Evolutionary conservation across 2,113 vertebrate genomes (phyloP).

Genomic region (Apistogramma diplotaenia): DNA sequence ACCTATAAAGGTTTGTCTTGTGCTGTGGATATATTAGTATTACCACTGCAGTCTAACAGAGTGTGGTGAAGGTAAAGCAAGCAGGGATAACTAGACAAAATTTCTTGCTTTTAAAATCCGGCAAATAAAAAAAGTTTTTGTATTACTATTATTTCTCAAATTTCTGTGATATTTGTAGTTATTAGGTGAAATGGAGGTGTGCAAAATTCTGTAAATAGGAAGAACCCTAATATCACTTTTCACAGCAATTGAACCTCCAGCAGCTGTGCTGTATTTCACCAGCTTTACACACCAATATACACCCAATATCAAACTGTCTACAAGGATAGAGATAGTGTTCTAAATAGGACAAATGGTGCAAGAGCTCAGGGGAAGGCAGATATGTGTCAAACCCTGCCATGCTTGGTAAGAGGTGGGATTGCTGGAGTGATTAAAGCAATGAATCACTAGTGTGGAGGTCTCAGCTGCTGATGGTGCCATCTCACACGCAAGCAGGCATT

Average conservation of each 20-base stretch:
- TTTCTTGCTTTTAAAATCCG: not conserved
- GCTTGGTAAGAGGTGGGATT: conserved; percentile 55
- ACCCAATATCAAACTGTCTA: conserved; percentile 32
- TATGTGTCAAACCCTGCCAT: conserved; percentile 56
- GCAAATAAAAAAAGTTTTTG: not conserved
- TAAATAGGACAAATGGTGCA: conserved; percentile 65
- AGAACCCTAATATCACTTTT: not conserved
- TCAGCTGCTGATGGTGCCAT: conserved; percentile 41
- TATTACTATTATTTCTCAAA: not conserved
- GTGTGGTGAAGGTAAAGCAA: not conserved
- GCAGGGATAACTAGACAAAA: not conserved
- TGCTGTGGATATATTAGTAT: conserved; percentile 12
- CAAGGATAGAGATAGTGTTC: conserved; percentile 25
- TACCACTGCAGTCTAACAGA: not conserved
- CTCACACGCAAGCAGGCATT: conserved; percentile 16
- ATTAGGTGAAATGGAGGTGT: not conserved
- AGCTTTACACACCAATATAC: not conserved
- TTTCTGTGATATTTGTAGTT: not conserved
- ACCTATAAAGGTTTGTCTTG: conserved; percentile 27
- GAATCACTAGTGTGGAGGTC: conserved; percentile 61
- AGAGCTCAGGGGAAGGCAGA: conserved; percentile 43
- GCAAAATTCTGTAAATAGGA: too few relatives aligned
- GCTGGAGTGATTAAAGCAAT: conserved; percentile 70
- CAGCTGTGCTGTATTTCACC: not conserved
- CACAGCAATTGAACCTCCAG: not conserved